Evolutionary conservation across 2,888 invertebrate species (phyloP).

Genomic region (Dione vanillae): DNA sequence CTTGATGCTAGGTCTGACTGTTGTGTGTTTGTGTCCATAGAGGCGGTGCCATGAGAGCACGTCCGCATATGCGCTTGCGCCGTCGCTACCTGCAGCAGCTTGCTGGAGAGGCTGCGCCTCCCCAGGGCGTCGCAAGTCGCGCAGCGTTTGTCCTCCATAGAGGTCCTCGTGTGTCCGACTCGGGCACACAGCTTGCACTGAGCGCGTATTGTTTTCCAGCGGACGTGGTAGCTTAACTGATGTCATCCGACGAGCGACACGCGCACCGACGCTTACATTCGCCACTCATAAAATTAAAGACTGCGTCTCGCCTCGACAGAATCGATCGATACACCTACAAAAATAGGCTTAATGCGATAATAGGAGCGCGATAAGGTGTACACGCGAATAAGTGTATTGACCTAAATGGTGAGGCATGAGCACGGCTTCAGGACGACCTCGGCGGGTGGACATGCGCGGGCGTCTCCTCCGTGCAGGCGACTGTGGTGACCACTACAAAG

Average conservation of each 20-base stretch:
- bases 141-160: constrained; percentile 79
- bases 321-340: constrained; percentile 75
- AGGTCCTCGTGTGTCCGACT: constrained; percentile 78
- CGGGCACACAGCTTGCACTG: constrained; percentile 80
- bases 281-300: constrained; percentile 73
- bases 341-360: constrained; percentile 83
- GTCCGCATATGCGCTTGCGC: constrained; percentile 80
- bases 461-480: constrained; percentile 74
- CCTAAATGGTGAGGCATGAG: constrained; percentile 70
- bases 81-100: constrained; percentile 78
- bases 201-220: constrained; percentile 76
- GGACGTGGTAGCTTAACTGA: constrained; percentile 82
- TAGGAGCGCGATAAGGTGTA: constrained; percentile 78
- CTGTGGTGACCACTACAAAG: constrained; percentile 74
- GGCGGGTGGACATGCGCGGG: constrained; percentile 73
- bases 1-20: constrained; percentile 73
- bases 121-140: constrained; percentile 79
- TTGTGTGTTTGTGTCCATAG: constrained; percentile 63
- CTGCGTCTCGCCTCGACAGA: constrained; percentile 62
- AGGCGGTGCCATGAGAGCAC: constrained; percentile 66
- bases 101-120: constrained; percentile 74
- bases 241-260: constrained; percentile 80
- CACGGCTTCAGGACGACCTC: constrained; percentile 77
- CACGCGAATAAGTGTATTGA: constrained; percentile 81
- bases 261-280: constrained; percentile 72